Evolutionary conservation across 2,888 invertebrate genomes (phyloP).

Genomic region (Sinelater perroti): DNA sequence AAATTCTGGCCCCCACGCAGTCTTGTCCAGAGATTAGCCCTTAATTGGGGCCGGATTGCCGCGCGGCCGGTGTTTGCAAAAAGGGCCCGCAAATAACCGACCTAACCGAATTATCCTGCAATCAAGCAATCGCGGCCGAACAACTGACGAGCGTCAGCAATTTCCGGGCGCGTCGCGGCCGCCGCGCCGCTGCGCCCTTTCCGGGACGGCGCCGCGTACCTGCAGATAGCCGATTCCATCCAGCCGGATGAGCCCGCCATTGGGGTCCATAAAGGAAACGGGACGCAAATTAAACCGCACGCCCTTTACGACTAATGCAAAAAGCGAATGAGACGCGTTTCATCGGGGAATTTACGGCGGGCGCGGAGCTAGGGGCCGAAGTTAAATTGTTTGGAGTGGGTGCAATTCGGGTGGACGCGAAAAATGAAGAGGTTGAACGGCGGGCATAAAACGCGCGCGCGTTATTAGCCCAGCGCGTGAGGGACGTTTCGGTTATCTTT

Average conservation of each 20-base stretch:
- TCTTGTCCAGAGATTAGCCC: neutral
- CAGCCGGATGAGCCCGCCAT: conserved; percentile 28
- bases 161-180: conserved; percentile 33
- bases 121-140: conserved; percentile 37
- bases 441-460: conserved; percentile 9
- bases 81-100: conserved; percentile 26
- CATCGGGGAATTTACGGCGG: conserved; percentile 23
- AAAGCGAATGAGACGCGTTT: conserved; percentile 24
- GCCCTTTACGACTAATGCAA: conserved; percentile 26
- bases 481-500: conserved; percentile 8
- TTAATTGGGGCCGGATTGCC: conserved; percentile 4
- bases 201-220: conserved; percentile 22
- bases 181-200: conserved; percentile 28
- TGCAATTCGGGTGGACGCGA: conserved; percentile 13
- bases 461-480: conserved; percentile 5
- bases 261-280: conserved; percentile 32
- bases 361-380: conserved; percentile 20
- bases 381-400: conserved; percentile 20
- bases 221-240: conserved; percentile 28
- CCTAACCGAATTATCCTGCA: conserved; percentile 36
- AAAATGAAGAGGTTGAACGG: conserved; percentile 15
- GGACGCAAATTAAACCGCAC: conserved; percentile 32
- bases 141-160: conserved; percentile 36
- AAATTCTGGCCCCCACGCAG: neutral
- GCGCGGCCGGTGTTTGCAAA: conserved; percentile 7